Percentiles rank a stretch among this genome's conserved stretches.
These are phyloP conservation scores for Platyrinchus mystaceus DNA, from an alignment of 2,797 vertebrate species.

Conservation along the genomic window DNA sequence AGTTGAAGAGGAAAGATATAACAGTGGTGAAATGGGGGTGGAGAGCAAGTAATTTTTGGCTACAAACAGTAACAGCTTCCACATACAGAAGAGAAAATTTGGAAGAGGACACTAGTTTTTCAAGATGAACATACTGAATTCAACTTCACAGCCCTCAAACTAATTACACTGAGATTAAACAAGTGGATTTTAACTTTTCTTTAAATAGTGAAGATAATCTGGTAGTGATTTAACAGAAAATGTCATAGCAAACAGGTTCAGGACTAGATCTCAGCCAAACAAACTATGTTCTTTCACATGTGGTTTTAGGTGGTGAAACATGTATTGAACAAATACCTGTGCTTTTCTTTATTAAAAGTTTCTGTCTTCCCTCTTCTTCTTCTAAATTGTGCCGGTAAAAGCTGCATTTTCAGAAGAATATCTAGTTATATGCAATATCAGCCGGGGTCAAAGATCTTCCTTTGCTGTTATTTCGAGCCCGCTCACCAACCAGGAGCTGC, in stretches of 20 bases:
- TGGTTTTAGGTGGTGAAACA: background rate
- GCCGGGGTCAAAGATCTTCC: background rate
- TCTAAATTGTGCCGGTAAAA: background rate
- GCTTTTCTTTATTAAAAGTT: background rate
- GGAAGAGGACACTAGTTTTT: background rate
- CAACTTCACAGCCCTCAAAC: background rate
- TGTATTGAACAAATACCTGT: background rate
- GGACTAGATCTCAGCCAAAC: background rate
- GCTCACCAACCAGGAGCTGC: background rate
- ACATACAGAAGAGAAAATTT: background rate
- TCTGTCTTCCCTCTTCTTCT: background rate
- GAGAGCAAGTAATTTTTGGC: slow-evolving; percentile 13
- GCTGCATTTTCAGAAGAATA: background rate
- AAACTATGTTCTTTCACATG: background rate
- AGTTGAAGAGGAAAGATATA: background rate
- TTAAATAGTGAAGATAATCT: background rate
- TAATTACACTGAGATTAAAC: slow-evolving; percentile 8
- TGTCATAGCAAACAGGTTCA: background rate
- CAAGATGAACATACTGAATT: background rate
- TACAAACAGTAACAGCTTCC: background rate
- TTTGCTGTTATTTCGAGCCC: slow-evolving; percentile 32
- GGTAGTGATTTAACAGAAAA: background rate
- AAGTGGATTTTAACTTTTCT: slow-evolving; percentile 18
- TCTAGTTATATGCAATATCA: background rate
- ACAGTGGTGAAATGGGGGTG: background rate